phyloP scores from a whole-genome alignment of 2,888 invertebrate genomes.

The Papilio gigon region DNA sequence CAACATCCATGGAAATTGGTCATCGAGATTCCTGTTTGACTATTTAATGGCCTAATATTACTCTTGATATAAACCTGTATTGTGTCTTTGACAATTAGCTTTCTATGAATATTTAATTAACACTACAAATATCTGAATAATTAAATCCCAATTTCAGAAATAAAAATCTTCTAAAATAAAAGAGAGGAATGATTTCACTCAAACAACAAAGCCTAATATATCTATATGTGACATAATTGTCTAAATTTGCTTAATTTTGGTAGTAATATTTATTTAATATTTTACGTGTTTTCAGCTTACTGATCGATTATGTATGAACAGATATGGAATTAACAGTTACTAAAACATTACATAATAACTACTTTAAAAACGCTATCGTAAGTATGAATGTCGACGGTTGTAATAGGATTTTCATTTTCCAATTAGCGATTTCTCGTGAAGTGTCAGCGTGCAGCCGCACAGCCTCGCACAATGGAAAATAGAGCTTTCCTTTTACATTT shows the following conservation, averaged over 20 bases:
- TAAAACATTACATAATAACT: constrained; percentile 9
- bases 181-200: too few species aligned
- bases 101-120: constrained; percentile 8
- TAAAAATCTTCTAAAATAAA: background rate
- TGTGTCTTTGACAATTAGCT: constrained; percentile 31
- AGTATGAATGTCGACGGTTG: constrained; percentile 35
- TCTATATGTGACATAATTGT: too few species aligned
- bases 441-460: constrained; percentile 33
- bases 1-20: constrained; percentile 42
- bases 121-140: too few species aligned
- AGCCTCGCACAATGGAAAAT: constrained; percentile 12
- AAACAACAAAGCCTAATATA: too few species aligned
- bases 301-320: too few species aligned
- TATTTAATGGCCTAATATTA: constrained; percentile 38
- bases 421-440: constrained; percentile 47
- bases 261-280: too few species aligned
- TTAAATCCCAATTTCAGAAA: too few species aligned
- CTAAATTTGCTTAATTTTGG: too few species aligned
- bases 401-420: constrained; percentile 53
- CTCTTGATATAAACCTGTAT: constrained; percentile 24
- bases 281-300: too few species aligned
- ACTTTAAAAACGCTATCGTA: constrained; percentile 26
- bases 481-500: constrained; percentile 4
- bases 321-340: background rate
- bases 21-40: constrained; percentile 40